Conservation (phyloP, 2,113 vertebrate species). For the Casuarius casuarius region DNA sequence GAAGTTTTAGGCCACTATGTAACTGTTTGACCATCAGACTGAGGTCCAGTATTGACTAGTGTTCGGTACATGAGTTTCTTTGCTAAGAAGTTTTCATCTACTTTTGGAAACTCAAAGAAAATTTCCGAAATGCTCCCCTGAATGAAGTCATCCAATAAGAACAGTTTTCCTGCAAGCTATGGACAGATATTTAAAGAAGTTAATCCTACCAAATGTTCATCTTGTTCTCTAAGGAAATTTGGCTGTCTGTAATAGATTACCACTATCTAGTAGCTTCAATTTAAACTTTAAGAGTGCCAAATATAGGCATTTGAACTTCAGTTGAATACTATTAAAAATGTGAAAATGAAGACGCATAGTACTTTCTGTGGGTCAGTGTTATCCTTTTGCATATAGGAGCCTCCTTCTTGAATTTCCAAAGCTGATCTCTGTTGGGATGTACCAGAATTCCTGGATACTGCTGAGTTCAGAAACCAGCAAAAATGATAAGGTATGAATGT, state of each 20-base stretch:
- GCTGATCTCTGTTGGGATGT: background rate
- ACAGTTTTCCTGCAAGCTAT: background rate
- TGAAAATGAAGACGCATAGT: background rate
- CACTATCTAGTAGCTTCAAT: background rate
- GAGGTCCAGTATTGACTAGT: background rate
- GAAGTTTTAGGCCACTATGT: background rate
- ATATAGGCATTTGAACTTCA: background rate
- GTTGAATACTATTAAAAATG: background rate
- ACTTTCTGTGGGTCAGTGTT: accelerated
- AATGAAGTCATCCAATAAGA: background rate
- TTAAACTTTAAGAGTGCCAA: background rate
- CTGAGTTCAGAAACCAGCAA: background rate
- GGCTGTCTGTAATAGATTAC: background rate
- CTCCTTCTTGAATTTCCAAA: background rate
- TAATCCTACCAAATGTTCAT: background rate
- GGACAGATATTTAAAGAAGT: background rate
- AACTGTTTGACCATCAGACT: background rate
- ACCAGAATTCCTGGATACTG: background rate
- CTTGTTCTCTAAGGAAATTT: background rate
- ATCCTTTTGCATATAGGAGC: background rate
- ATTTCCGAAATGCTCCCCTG: background rate
- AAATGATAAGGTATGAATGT: background rate
- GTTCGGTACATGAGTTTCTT: background rate
- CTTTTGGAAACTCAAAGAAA: background rate
- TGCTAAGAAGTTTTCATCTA: background rate